These are phyloP conservation scores for Sinohyriopsis cumingii DNA, from an alignment of 2,888 invertebrate species.

Conservation along the genomic window DNA sequence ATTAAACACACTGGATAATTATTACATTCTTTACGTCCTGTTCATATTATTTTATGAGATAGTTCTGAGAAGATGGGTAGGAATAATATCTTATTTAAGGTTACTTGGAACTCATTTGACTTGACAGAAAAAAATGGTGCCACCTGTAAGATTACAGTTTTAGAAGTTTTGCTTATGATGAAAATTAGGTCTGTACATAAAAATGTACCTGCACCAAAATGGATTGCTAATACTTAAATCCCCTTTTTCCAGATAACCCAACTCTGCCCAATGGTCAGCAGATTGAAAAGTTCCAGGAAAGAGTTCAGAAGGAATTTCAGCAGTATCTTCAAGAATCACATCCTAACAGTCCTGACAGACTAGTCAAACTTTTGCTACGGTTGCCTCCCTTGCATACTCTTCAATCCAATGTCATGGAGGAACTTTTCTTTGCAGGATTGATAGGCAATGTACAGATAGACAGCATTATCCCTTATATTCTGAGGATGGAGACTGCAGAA, in stretches of 20 bases:
- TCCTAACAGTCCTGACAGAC: constrained; percentile 83
- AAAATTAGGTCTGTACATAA: no score
- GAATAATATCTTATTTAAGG: no score
- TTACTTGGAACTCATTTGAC: no score
- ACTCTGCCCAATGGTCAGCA: constrained; percentile 74
- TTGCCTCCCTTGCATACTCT: constrained; percentile 71
- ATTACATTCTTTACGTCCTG: no score
- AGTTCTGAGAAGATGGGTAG: no score
- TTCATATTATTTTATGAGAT: no score
- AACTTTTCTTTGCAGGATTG: constrained; percentile 93
- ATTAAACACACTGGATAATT: no score
- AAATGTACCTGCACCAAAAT: no score
- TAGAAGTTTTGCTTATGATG: no score
- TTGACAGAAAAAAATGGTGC: no score
- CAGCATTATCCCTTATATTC: constrained; percentile 92
- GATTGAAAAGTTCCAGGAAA: constrained; percentile 78
- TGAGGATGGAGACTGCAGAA: constrained; percentile 77
- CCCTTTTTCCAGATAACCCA: constrained; percentile 73
- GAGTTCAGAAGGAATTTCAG: constrained; percentile 77
- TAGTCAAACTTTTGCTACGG: constrained; percentile 86
- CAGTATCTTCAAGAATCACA: constrained; percentile 57
- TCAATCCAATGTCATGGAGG: constrained; percentile 89
- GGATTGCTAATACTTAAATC: no score
- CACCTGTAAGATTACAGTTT: no score
- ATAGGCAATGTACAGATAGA: constrained; percentile 96